Evolutionary conservation across 1,140 invertebrate genomes (phyloP).

Genomic region (Acyrthosiphon pisum): DNA sequence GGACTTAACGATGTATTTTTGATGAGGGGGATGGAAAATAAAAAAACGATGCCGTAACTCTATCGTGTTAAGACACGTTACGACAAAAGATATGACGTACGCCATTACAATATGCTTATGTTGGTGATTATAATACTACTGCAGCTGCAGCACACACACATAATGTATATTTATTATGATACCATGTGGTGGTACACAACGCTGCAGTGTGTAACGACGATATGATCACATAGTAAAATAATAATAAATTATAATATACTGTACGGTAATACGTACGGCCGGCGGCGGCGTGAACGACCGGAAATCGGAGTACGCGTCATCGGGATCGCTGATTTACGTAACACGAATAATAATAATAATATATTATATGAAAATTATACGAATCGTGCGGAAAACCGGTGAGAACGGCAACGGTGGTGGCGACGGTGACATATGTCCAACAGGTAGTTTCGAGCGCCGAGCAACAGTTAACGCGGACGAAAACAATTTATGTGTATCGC

Average conservation of each 20-base stretch:
- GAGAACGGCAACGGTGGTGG: background rate
- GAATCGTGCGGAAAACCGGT: background rate
- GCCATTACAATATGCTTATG: background rate
- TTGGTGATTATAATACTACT: no score
- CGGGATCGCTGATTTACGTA: background rate
- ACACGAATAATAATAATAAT: background rate
- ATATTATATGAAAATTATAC: background rate
- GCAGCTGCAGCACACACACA: no score
- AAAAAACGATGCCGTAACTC: background rate
- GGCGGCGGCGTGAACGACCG: background rate
- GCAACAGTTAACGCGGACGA: background rate
- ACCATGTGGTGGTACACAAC: no score
- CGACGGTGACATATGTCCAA: background rate
- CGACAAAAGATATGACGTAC: background rate
- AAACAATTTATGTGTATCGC: background rate
- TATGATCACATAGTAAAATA: background rate
- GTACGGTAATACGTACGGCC: background rate
- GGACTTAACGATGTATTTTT: background rate
- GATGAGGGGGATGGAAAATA: background rate
- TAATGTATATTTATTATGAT: no score
- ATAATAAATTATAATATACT: background rate
- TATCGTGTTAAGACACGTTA: background rate
- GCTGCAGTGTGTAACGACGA: no score
- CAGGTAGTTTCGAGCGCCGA: slow-evolving; percentile 11
- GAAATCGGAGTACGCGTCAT: background rate